Conservation (phyloP, 2,888 invertebrate genomes). For the Maniola hyperantus region DNA sequence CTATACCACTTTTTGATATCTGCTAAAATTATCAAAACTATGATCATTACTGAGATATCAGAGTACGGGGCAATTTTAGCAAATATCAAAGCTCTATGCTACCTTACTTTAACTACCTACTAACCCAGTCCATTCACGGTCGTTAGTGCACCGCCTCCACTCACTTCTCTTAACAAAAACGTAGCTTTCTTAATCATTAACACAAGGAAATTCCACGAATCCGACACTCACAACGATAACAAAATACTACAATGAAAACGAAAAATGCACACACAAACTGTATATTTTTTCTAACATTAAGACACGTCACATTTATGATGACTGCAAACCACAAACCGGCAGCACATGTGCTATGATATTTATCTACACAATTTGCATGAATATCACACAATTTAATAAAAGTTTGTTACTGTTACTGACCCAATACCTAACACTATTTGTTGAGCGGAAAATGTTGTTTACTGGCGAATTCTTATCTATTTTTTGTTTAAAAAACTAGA, state of each 20-base stretch:
- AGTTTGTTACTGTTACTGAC: slow-evolving; percentile 35
- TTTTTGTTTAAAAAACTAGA: slow-evolving; percentile 17
- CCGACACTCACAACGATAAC: slow-evolving; percentile 57
- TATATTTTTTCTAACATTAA: slow-evolving; percentile 31
- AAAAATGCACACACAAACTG: slow-evolving; percentile 30
- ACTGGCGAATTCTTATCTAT: slow-evolving; percentile 22
- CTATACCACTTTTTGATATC: slow-evolving; percentile 67
- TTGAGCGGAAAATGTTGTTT: slow-evolving; percentile 28
- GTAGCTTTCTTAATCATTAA: slow-evolving; percentile 68
- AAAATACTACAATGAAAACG: slow-evolving; percentile 32
- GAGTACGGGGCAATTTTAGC: slow-evolving; percentile 46
- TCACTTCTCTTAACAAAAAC: slow-evolving; percentile 65
- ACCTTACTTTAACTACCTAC: slow-evolving; percentile 65
- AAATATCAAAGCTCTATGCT: slow-evolving; percentile 72
- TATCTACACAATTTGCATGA: slow-evolving; percentile 72
- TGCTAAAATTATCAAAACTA: slow-evolving; percentile 52
- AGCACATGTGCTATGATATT: slow-evolving; percentile 56
- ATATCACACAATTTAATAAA: slow-evolving; percentile 56
- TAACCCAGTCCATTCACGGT: slow-evolving; percentile 73
- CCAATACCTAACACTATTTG: slow-evolving; percentile 28
- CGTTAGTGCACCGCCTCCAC: slow-evolving; percentile 76
- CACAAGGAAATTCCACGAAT: slow-evolving; percentile 80
- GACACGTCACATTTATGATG: slow-evolving; percentile 32
- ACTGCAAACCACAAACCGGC: slow-evolving; percentile 47
- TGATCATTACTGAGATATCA: slow-evolving; percentile 13